phyloP scores from a whole-genome alignment of 2,888 invertebrate genomes.

The Celastrina argiolus region DNA sequence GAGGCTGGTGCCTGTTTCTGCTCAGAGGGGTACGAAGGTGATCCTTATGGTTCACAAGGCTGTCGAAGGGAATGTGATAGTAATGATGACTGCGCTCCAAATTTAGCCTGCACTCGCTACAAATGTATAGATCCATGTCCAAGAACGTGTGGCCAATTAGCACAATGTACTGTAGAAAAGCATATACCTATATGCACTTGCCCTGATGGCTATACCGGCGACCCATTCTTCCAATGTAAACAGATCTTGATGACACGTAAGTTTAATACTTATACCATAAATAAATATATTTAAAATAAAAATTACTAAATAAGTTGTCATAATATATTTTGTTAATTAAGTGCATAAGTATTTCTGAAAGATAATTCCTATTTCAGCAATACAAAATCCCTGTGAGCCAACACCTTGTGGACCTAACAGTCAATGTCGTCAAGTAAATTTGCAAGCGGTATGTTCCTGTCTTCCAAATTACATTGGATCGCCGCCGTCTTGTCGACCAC shows the following conservation, averaged over 20 bases:
- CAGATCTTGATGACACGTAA: slow-evolving; percentile 70
- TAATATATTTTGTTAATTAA: neutral
- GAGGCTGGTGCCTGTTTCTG: slow-evolving; percentile 92
- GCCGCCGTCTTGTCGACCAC: slow-evolving; percentile 89
- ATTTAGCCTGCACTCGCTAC: slow-evolving; percentile 86
- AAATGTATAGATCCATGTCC: slow-evolving; percentile 92
- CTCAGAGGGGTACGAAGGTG: slow-evolving; percentile 86
- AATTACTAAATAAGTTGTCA: neutral
- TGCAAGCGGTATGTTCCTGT: slow-evolving; percentile 91
- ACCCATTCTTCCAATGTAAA: slow-evolving; percentile 88
- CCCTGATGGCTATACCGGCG: slow-evolving; percentile 85
- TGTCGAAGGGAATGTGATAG: slow-evolving; percentile 88
- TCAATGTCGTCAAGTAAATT: slow-evolving; percentile 87
- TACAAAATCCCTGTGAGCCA: slow-evolving; percentile 86
- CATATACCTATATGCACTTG: slow-evolving; percentile 89
- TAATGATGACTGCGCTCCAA: slow-evolving; percentile 85
- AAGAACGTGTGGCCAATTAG: slow-evolving; percentile 88
- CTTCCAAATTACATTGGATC: slow-evolving; percentile 86
- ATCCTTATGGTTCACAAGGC: slow-evolving; percentile 85
- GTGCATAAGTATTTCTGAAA: neutral
- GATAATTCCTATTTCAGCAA: slow-evolving; percentile 42
- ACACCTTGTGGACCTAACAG: slow-evolving; percentile 93
- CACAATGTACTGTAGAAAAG: slow-evolving; percentile 86
- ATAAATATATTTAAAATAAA: neutral
- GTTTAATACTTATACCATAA: slow-evolving; percentile 26